Percentiles rank a stretch among this genome's conserved stretches.
phyloP scores from a whole-genome alignment of 2,888 invertebrate genomes.

The Pardosa pseudoannulata region DNA sequence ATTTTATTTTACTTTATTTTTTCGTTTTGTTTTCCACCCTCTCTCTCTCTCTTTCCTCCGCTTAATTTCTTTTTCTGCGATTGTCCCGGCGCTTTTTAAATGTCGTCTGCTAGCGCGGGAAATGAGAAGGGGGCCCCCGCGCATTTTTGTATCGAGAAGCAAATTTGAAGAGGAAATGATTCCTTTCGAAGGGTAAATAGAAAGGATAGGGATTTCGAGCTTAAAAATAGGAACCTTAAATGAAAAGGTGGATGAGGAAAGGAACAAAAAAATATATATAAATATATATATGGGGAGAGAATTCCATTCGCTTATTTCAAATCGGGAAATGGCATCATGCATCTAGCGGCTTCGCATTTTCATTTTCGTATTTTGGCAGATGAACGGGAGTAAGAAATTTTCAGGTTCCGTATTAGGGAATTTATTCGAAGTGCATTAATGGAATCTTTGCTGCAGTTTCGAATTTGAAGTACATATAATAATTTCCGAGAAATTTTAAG shows the following conservation, averaged over 20 bases:
- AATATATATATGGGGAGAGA: not conserved
- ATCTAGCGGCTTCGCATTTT: not conserved
- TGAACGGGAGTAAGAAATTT: not conserved
- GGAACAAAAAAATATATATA: no score
- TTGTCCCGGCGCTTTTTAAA: not conserved
- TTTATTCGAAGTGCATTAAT: no score
- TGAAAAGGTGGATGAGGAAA: not conserved
- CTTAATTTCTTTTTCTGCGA: constrained; percentile 11
- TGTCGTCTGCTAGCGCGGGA: constrained; percentile 21
- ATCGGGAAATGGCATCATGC: not conserved
- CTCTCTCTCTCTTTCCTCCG: constrained; percentile 23
- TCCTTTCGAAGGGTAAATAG: constrained; percentile 15
- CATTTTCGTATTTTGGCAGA: not conserved
- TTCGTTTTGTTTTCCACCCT: not conserved
- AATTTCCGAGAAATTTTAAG: no score
- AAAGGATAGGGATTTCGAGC: not conserved
- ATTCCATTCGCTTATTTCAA: not conserved
- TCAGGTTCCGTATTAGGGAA: not conserved
- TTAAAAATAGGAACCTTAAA: not conserved
- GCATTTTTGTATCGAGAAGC: constrained; percentile 42
- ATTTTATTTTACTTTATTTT: constrained; percentile 8
- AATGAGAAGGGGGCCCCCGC: constrained; percentile 11
- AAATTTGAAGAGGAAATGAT: constrained; percentile 64
- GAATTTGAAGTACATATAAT: no score
- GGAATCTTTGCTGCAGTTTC: no score